Base-by-base conservation (phyloP, 2,888 invertebrate species). In the Microplitis deprimator region DNA sequence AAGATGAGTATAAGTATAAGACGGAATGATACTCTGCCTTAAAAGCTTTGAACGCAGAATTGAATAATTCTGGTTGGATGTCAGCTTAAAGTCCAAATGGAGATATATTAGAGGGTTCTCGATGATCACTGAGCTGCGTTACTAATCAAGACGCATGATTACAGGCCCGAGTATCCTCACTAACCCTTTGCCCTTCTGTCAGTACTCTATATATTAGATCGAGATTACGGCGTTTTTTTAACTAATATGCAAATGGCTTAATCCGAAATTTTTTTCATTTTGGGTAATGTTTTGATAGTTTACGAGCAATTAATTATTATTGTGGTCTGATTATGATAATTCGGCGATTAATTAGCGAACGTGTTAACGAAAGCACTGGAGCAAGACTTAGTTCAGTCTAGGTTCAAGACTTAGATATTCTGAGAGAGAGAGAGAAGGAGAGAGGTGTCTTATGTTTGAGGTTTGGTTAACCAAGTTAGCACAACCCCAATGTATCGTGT, bases 121-220 rank as follows among this genome's bases (percentile, higher is more conserved):
- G 87, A 88, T 89, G 88, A 89, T 89, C 88, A 89, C 88, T 88
- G 87, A 88, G 88, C 86, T 86, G 76, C 83, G 82, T 85, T 86
- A 88, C 88, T 90, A 89, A 90, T 90, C 89, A 89, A 89, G 89
- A 89, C 86, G 85, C 88, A 89, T 88, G 90, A 89, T 90, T 89
- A 89, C 88, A 90, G 89, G 86, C 87, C 89, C 86, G 85, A 81
- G 83, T 85, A 83, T 85, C 83, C 84, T 84, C 84, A 80, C 81
- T 80, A 81, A 82, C 81, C 79, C 71, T 38, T 38, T 64, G 16
- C 68, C 65, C 60, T 72, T 61, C 59, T 69, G 68, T 64, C 64
- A 75, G 70, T 67, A 62, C 38, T 29, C 29, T 4, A 29, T 29
- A 29, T 4, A 29, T 29, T 29, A 29, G 29, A 29, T 29, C 29